phyloP scores from a whole-genome alignment of 1,140 invertebrate genomes.

The Pseudoatta argentina region DNA sequence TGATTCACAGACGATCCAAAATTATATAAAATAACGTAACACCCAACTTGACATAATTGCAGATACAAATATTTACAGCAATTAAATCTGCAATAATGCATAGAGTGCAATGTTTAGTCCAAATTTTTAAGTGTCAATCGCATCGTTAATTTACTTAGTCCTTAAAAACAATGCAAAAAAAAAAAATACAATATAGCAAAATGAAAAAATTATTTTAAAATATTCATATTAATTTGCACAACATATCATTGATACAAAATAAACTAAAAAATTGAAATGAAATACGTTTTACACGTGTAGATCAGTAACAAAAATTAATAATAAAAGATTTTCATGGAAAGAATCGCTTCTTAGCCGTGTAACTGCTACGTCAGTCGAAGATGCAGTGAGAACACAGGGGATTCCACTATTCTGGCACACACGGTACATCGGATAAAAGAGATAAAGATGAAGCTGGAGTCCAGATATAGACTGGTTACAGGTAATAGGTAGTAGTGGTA shows the following conservation, averaged over 20 bases:
- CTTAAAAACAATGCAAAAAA: not conserved
- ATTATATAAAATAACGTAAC: conserved; percentile 15
- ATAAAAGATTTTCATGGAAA: not conserved
- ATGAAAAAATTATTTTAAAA: not conserved
- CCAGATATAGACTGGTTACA: conserved; percentile 69
- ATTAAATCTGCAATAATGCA: not conserved
- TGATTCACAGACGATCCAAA: not conserved
- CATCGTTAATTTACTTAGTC: not conserved
- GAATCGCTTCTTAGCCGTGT: conserved; percentile 17
- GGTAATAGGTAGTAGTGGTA: conserved; percentile 72
- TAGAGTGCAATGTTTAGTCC: not conserved
- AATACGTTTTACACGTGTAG: not conserved
- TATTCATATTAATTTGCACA: not conserved
- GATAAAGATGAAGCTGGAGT: conserved; percentile 54
- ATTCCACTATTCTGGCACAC: conserved; percentile 66
- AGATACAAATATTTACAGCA: conserved; percentile 19
- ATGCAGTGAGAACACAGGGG: conserved; percentile 35
- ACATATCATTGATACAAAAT: not conserved
- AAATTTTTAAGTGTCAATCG: not conserved
- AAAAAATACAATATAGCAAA: not conserved
- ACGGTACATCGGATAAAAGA: conserved; percentile 52
- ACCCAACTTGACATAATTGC: not conserved
- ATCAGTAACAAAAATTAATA: not conserved
- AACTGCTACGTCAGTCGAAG: conserved; percentile 22
- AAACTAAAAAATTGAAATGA: not conserved